Percentiles rank a stretch among this genome's conserved stretches.
These are phyloP conservation scores for Nesometra sesokonis DNA, from an alignment of 35 echinoderm and acorn worm species.

Conservation along the genomic window DNA sequence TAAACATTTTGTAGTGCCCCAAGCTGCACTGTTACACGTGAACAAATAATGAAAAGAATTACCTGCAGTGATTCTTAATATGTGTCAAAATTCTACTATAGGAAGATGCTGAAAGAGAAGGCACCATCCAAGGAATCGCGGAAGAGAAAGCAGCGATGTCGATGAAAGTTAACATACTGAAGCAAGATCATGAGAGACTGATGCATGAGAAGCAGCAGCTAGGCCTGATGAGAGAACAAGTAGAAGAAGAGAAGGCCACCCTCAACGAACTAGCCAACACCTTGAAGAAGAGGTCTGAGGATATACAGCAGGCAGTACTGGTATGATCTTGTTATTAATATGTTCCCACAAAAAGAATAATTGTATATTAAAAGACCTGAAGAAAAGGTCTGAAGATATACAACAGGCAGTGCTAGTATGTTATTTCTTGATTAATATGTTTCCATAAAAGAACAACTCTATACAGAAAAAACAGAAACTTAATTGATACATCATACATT, in stretches of 20 bases:
- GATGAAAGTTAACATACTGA: conserved; percentile 11
- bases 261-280: conserved; percentile 66
- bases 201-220: conserved; percentile 36
- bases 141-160: conserved; percentile 53
- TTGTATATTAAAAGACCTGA: too few relatives aligned
- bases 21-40: too few relatives aligned
- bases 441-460: too few relatives aligned
- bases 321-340: conserved; percentile 6
- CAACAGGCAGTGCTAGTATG: conserved; percentile 52
- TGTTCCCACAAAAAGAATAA: too few relatives aligned
- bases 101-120: conserved; percentile 79
- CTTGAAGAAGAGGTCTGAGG: conserved; percentile 42
- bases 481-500: too few relatives aligned
- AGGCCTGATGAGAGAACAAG: conserved; percentile 17
- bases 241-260: conserved; percentile 49
- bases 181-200: conserved; percentile 35
- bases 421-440: too few relatives aligned
- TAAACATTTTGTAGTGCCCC: too few relatives aligned
- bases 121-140: conserved; percentile 36
- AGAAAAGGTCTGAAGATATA: conserved; percentile 56
- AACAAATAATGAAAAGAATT: too few relatives aligned
- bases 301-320: conserved; percentile 58
- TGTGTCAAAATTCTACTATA: too few relatives aligned
- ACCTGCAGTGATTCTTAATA: too few relatives aligned
- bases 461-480: too few relatives aligned